These are phyloP conservation scores for Shinisaurus crocodilurus DNA, from an alignment of 2,113 vertebrate species.

Conservation along the genomic window DNA sequence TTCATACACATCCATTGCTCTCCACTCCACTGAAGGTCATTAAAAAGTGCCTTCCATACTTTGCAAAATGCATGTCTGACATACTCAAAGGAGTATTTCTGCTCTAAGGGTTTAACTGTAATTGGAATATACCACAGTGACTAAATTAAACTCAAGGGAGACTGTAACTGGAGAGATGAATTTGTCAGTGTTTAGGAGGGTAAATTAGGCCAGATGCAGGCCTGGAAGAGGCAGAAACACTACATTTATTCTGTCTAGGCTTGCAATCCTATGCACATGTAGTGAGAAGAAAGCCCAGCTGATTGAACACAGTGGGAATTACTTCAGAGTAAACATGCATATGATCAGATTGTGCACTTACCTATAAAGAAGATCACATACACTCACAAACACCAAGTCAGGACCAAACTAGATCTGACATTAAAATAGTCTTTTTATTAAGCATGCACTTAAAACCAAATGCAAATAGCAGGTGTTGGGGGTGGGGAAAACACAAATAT, in stretches of 20 bases:
- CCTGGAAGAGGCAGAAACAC: conserved; percentile 12
- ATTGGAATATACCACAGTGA: conserved; percentile 36
- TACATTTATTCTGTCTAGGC: neutral
- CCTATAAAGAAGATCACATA: neutral
- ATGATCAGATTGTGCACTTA: neutral
- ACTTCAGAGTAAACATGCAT: neutral
- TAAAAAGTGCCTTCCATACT: conserved; percentile 49
- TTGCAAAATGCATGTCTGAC: conserved; percentile 55
- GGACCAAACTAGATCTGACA: neutral
- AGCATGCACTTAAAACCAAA: neutral
- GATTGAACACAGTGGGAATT: neutral
- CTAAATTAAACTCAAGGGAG: conserved; percentile 49
- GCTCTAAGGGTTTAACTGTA: conserved; percentile 44
- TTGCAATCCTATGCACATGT: neutral
- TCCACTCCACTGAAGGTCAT: conserved; percentile 9
- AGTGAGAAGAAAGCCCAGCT: neutral
- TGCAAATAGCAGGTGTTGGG: neutral
- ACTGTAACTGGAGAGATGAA: conserved; percentile 42
- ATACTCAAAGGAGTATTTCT: conserved; percentile 47
- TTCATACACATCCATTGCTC: conserved; percentile 39
- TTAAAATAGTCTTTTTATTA: neutral
- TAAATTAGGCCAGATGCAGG: conserved; percentile 36
- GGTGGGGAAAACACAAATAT: neutral
- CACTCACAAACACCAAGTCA: neutral
- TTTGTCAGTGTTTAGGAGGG: conserved; percentile 39